These are phyloP conservation scores for Labeo calbasu DNA, from an alignment of 2,797 vertebrate species.

Conservation along the genomic window DNA sequence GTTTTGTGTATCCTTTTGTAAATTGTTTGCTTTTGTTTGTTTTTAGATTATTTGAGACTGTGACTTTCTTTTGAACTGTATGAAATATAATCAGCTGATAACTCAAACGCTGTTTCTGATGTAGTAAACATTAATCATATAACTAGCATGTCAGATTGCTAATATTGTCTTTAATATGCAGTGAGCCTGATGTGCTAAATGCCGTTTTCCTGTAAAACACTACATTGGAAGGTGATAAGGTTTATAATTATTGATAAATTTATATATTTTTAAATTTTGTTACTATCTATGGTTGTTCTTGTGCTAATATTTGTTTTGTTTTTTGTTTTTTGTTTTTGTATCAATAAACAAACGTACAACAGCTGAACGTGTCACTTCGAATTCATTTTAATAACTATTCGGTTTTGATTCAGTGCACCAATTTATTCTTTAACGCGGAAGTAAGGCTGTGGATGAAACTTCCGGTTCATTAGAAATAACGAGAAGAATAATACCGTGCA, in stretches of 20 bases:
- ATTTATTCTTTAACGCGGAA: too few relatives aligned
- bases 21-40: constrained; percentile 42
- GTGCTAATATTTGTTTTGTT: constrained; percentile 62
- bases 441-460: too few relatives aligned
- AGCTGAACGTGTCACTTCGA: not conserved
- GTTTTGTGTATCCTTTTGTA: constrained; percentile 26
- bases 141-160: constrained; percentile 58
- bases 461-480: too few relatives aligned
- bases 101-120: constrained; percentile 32
- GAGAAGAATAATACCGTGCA: too few relatives aligned
- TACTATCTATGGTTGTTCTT: constrained; percentile 61
- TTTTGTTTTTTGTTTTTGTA: constrained; percentile 65
- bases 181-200: constrained; percentile 54
- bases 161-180: constrained; percentile 50
- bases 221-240: constrained; percentile 55
- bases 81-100: constrained; percentile 31
- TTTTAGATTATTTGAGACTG: constrained; percentile 39
- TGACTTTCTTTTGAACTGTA: constrained; percentile 28
- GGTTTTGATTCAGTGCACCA: not conserved
- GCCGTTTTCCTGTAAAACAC: constrained; percentile 56
- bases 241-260: constrained; percentile 62
- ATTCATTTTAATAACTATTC: not conserved
- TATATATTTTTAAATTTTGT: constrained; percentile 65
- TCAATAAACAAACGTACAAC: constrained; percentile 58
- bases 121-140: constrained; percentile 52